phyloP scores from a whole-genome alignment of 2,797 vertebrate genomes.

The Champsocephalus gunnari region DNA sequence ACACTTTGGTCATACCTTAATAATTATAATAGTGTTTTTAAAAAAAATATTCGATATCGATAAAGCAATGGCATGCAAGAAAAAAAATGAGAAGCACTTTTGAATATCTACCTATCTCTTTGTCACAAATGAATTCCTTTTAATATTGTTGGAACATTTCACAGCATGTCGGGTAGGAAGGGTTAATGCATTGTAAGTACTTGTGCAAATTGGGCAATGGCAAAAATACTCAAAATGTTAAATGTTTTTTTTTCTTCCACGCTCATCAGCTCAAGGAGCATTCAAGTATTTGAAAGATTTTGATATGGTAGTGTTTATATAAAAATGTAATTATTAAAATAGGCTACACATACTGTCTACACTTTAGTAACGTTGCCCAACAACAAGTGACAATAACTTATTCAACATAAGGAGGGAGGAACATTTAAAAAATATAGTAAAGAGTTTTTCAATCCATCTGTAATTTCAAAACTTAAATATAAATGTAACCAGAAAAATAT shows the following conservation, averaged over 20 bases:
- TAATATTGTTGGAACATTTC: slow-evolving; percentile 34
- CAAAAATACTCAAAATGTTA: neutral
- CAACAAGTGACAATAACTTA: too few species aligned
- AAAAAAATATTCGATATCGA: neutral
- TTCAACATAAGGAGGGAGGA: too few species aligned
- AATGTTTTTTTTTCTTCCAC: too few species aligned
- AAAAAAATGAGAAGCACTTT: neutral
- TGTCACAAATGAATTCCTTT: slow-evolving; percentile 2
- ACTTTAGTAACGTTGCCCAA: too few species aligned
- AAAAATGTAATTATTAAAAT: too few species aligned
- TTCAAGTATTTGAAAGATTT: neutral
- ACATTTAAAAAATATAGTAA: too few species aligned
- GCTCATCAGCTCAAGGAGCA: neutral
- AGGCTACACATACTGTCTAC: too few species aligned
- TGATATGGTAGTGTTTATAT: too few species aligned
- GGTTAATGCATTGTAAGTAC: slow-evolving; percentile 2
- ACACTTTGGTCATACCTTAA: slow-evolving; percentile 8
- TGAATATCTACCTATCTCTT: slow-evolving; percentile 2
- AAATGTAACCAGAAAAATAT: too few species aligned
- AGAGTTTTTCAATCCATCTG: too few species aligned
- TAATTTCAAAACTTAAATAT: too few species aligned
- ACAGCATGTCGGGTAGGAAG: slow-evolving; percentile 26
- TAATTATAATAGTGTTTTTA: neutral
- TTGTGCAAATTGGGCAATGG: neutral
- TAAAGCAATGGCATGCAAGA: neutral